Percentiles rank a stretch among this genome's conserved stretches.
Conservation (phyloP, 2,113 vertebrate species). For the Peromyscus polionotus region DNA sequence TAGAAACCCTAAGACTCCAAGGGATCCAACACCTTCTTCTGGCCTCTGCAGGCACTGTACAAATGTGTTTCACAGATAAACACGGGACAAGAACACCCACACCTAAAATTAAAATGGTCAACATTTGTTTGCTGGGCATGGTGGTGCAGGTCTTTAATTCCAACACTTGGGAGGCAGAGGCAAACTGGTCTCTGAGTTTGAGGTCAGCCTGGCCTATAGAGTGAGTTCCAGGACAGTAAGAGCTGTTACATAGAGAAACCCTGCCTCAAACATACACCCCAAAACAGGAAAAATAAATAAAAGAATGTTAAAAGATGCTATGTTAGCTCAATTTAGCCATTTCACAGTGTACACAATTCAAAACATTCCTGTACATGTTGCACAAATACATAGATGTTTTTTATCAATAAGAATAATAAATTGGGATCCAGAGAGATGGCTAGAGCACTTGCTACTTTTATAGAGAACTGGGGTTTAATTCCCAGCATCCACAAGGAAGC, state of each 20-base stretch:
- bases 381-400: background rate
- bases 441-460: background rate
- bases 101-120: background rate
- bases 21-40: background rate
- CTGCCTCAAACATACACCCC: background rate
- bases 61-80: background rate
- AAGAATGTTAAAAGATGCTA: background rate
- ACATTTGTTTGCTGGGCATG: too few relatives aligned
- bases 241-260: background rate
- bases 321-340: background rate
- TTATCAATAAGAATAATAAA: background rate
- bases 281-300: background rate
- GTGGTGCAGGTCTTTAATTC: background rate
- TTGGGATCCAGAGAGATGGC: background rate
- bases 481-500: background rate
- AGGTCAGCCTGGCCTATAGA: background rate
- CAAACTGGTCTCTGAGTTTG: background rate
- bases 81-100: background rate
- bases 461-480: background rate
- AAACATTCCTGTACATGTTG: background rate
- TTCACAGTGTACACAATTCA: background rate
- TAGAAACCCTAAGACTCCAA: background rate
- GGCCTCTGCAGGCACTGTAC: background rate
- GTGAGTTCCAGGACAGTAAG: background rate
- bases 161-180: background rate